Conservation (phyloP, 2,113 vertebrate genomes). For the Martes martes region DNA sequence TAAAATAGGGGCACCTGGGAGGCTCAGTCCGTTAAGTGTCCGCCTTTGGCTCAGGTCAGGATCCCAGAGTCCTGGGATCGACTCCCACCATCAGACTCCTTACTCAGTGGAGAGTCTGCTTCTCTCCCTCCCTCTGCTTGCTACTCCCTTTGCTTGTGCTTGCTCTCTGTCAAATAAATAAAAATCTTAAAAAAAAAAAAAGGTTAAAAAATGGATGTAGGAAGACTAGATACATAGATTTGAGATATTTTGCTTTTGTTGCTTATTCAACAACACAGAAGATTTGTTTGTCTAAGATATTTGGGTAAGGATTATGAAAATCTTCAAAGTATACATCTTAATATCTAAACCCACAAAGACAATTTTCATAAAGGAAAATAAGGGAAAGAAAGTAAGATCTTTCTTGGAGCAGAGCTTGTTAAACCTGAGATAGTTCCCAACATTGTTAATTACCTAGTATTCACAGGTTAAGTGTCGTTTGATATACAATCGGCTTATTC, state of each 20-base stretch:
- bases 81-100: neutral
- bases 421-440: neutral
- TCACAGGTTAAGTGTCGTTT: neutral
- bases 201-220: neutral
- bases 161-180: neutral
- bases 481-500: neutral
- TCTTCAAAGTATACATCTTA: neutral
- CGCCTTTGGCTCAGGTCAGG: neutral
- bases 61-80: neutral
- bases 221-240: neutral
- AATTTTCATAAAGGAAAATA: constrained; percentile 7
- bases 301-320: neutral
- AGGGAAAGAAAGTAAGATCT: neutral
- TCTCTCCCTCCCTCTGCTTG: neutral
- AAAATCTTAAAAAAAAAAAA: neutral
- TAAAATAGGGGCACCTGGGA: neutral
- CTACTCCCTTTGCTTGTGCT: neutral
- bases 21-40: neutral
- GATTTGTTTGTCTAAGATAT: constrained; percentile 14
- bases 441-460: neutral
- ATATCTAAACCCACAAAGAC: neutral
- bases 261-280: neutral
- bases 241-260: neutral
- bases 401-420: neutral
- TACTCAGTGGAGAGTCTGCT: neutral